Conservation (phyloP, 2,888 invertebrate species). For the Leucophenga montana region DNA sequence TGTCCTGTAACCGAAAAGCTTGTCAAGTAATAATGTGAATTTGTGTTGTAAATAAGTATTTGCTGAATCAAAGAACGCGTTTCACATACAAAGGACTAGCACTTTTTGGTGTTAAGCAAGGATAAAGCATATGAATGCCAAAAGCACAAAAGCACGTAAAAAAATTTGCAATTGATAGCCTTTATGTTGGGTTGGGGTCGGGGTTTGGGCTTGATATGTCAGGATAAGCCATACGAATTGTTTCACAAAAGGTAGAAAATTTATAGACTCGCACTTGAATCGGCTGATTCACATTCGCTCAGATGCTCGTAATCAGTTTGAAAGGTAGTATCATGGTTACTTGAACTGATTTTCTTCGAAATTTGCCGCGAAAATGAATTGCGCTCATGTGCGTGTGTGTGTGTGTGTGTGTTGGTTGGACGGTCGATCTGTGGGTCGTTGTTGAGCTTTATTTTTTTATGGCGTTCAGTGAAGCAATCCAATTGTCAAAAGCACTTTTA, state of each 20-base stretch:
- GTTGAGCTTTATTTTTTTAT: constrained; percentile 38
- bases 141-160: constrained; percentile 11
- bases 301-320: not conserved
- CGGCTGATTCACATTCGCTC: not conserved
- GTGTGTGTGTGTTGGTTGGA: constrained; percentile 14
- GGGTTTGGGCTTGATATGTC: not conserved
- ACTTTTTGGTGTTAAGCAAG: not conserved
- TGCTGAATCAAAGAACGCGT: constrained; percentile 24
- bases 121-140: not conserved
- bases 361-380: too few species aligned
- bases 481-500: constrained; percentile 58
- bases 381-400: constrained; percentile 6
- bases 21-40: constrained; percentile 23
- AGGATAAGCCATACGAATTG: not conserved
- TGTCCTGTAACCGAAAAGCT: not conserved
- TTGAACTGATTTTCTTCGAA: too few species aligned
- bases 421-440: constrained; percentile 35
- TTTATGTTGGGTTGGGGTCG: not conserved
- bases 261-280: not conserved
- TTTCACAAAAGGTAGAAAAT: constrained; percentile 1
- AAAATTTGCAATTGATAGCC: constrained; percentile 26
- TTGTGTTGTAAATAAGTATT: too few species aligned
- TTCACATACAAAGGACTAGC: not conserved
- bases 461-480: constrained; percentile 57
- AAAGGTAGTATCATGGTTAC: not conserved